Evolutionary conservation across 2,797 vertebrate species (phyloP), one percentile per base, ranked within the genome.

Genomic region (Etheostoma perlongum): DNA sequence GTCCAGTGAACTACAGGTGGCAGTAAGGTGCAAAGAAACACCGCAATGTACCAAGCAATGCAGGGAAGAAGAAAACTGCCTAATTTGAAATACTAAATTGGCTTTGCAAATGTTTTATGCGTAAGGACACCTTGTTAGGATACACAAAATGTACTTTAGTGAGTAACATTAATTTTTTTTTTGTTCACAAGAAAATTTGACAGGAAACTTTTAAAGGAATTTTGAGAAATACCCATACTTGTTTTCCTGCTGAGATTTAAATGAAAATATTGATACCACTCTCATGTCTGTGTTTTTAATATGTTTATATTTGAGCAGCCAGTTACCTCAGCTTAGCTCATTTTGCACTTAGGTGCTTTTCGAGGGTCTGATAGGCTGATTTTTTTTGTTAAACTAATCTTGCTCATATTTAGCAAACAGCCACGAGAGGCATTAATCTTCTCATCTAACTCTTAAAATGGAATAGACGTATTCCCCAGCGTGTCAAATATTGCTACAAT

Each of bases 401-500:
- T 25, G 16, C 23, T 65, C 30, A 30, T 23, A 52, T 44, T 33
- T 33, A 30, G 33, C 12, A 12, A 11, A n/a, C 44, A 42, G 36
- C 52, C 6, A 25, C 7, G 47, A 53, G 25, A 47, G 40, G 44
- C 23, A 25, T 58, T 6, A 53, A 21, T 53, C 21, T 54, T 53
- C n/a, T 64, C 9, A 61, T 64, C 13, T 12, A 33, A 21, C 40
- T 30, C 13, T 33, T 6, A 40, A 21, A 42, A 57, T 6, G 13
- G 19, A 71, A 59, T 46, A n/a, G 33, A 14, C 18, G 4, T 16
- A 16, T 25, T n/a, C 1, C 44, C 6, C 10, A 9, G 64, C 70
- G 51, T 51, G 44, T 63, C 52, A 63, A 47, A 53, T n/a, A 59
- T 66, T 48, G n/a, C 23, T 70, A 15, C 4, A 3, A 7, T 62